These are phyloP conservation scores for Drosophila navojoa DNA, from an alignment of 1,140 invertebrate genomes.

Conservation along the genomic window DNA sequence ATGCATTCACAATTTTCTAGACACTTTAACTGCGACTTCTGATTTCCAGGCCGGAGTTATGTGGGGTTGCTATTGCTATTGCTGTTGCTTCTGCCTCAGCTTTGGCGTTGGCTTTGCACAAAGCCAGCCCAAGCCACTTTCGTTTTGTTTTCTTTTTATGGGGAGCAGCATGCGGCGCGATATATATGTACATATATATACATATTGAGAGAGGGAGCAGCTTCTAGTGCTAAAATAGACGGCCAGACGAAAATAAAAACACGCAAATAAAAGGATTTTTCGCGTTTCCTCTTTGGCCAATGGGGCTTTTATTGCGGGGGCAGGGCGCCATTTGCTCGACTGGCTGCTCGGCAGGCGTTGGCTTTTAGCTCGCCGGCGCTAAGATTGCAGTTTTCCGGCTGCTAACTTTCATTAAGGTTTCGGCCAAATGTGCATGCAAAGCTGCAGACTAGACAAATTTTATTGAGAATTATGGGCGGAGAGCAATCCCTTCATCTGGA, in stretches of 20 bases:
- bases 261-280: constrained; percentile 77
- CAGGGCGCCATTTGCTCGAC: background rate
- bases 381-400: constrained; percentile 76
- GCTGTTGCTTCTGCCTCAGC: no score
- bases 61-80: constrained; percentile 12
- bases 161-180: constrained; percentile 52
- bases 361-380: constrained; percentile 46
- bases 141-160: constrained; percentile 49
- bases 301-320: background rate
- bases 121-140: constrained; percentile 29
- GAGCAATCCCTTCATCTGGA: background rate
- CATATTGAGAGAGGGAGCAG: constrained; percentile 6
- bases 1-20: constrained; percentile 82
- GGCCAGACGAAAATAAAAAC: constrained; percentile 79
- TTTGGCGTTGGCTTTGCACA: constrained; percentile 38
- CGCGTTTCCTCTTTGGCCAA: constrained; percentile 53
- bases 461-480: constrained; percentile 42
- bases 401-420: constrained; percentile 67
- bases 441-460: constrained; percentile 35
- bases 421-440: constrained; percentile 47
- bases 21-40: constrained; percentile 78
- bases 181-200: constrained; percentile 44
- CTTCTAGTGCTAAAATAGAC: constrained; percentile 45
- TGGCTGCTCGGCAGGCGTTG: constrained; percentile 24
- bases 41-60: constrained; percentile 63